phyloP scores from a whole-genome alignment of 1,140 invertebrate genomes.

The Drosophila arawakana region DNA sequence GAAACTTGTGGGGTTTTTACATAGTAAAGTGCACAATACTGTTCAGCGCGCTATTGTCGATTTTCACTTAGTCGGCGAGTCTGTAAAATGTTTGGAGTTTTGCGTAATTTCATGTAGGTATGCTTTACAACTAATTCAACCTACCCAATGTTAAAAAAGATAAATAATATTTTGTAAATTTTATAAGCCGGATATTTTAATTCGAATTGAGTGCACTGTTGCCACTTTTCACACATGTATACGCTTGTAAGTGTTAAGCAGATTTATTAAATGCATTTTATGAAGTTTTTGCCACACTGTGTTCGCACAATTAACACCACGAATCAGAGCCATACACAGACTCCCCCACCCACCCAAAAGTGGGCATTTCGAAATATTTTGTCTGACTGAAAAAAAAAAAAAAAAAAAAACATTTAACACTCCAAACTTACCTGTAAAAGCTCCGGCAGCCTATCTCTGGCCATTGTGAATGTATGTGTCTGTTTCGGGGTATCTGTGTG shows the following conservation, averaged over 20 bases:
- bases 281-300: neutral
- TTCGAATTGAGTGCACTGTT: neutral
- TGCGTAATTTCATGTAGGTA: too few relatives aligned
- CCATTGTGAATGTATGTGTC: slow-evolving; percentile 52
- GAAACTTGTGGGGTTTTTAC: too few relatives aligned
- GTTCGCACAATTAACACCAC: slow-evolving; percentile 27
- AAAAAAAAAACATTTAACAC: slow-evolving; percentile 8
- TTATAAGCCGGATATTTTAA: neutral
- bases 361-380: slow-evolving; percentile 4
- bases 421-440: slow-evolving; percentile 75
- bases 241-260: too few relatives aligned
- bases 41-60: too few relatives aligned
- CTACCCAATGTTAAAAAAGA: too few relatives aligned
- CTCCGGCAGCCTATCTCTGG: slow-evolving; percentile 78
- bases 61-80: too few relatives aligned
- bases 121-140: too few relatives aligned
- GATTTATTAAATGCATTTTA: neutral
- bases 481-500: neutral
- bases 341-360: neutral
- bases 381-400: slow-evolving; percentile 6
- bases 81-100: too few relatives aligned
- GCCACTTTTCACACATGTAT: neutral
- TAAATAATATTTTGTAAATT: too few relatives aligned
- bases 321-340: neutral
- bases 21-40: too few relatives aligned